Evolutionary conservation across 2,888 invertebrate species (phyloP).

Genomic region (Eulithis testata): DNA sequence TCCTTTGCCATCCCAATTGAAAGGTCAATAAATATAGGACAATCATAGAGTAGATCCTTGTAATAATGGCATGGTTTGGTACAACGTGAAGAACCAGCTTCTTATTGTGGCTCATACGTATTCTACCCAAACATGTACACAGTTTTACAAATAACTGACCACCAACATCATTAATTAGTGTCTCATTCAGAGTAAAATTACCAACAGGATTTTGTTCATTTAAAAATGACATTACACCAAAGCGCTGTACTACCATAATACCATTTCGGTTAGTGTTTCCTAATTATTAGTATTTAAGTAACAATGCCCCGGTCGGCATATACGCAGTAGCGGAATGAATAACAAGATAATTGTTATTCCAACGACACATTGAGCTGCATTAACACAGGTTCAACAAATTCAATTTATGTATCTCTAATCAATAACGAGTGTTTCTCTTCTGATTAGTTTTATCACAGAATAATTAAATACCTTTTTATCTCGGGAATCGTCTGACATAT

Average conservation of each 20-base stretch:
- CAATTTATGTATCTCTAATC: slow-evolving; percentile 16
- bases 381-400: slow-evolving; percentile 23
- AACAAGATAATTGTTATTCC: slow-evolving; percentile 35
- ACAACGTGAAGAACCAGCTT: not conserved
- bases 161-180: slow-evolving; percentile 35
- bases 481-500: slow-evolving; percentile 10
- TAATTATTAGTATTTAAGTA: slow-evolving; percentile 24
- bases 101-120: not conserved
- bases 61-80: not conserved
- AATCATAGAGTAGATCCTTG: too few species aligned
- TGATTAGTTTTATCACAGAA: slow-evolving; percentile 20
- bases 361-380: slow-evolving; percentile 16
- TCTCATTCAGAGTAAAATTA: slow-evolving; percentile 27
- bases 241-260: slow-evolving; percentile 3
- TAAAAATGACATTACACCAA: slow-evolving; percentile 24
- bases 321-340: slow-evolving; percentile 17
- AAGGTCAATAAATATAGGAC: too few species aligned
- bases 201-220: slow-evolving; percentile 35
- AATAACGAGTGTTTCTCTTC: slow-evolving; percentile 15
- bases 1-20: too few species aligned
- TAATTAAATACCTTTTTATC: slow-evolving; percentile 9
- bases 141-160: slow-evolving; percentile 22
- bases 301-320: not conserved
- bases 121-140: slow-evolving; percentile 5
- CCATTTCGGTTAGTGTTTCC: slow-evolving; percentile 28